Evolutionary conservation across 1,140 invertebrate species (phyloP), one percentile per base, ranked within the genome.

Genomic region (Physella acuta): DNA sequence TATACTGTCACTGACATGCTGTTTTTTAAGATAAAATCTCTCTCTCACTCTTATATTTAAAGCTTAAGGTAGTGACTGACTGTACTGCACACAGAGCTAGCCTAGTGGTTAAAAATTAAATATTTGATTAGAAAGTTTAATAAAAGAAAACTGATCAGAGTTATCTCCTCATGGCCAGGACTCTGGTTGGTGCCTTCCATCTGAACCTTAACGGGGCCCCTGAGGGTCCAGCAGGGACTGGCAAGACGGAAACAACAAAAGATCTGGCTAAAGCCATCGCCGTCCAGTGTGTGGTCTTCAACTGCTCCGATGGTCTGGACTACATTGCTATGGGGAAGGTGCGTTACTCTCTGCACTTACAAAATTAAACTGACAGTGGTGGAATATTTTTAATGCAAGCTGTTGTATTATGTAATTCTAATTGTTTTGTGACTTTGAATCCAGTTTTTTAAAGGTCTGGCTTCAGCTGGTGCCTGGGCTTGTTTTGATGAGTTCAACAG

Each of bases 241-340:
- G 85, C 26, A 85, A 85, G 70, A 86, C 85, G 59, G 85, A 86
- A 74, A 86, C 85, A 3, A 84, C 83, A 0, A 86, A 86, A 74
- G 85, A 86, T 79, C 73, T 86, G 33, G 85, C 85, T 58, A 86
- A 86, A 72, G 84, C 85, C n/a, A 51, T 86, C 24, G 85, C 84
- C 62, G 84, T 86, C n/a, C 85, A 86, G 76, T 86, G 85, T 79
- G 81, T 86, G 1, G 85, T 86, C 24, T 86, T 86, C 77, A 86
- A 86, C 76, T 86, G 85, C 68, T 86, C 85, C 24, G 85, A 86
- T 76, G 84, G 84, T 70, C 71, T 86, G 51, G 84, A 86, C 71
- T 86, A 86, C 71, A 81, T 86, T 70, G 84, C 85, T 63, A 86
- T 86, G 85, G 85, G 85, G 36, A 86, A 86, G 77, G 83, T 85